Conservation (phyloP, 1,140 invertebrate genomes). For the Formica exsecta region DNA sequence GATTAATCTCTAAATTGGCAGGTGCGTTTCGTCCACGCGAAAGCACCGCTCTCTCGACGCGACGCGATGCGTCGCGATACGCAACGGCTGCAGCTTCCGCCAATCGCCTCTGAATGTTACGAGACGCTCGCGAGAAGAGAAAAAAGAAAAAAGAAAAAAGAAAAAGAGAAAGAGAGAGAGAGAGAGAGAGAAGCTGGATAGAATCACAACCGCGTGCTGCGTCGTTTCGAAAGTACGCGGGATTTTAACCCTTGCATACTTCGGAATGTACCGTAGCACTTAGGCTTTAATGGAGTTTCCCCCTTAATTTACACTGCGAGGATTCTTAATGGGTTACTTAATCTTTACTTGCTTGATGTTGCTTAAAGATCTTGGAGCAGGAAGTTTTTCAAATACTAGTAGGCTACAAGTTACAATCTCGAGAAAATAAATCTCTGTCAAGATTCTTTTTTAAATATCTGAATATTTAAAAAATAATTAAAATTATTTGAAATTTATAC, state of each 20-base stretch:
- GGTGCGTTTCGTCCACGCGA: conserved; percentile 38
- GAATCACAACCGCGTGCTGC: too few species aligned
- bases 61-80: background rate
- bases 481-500: conserved; percentile 7
- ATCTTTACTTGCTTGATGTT: background rate
- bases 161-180: too few species aligned
- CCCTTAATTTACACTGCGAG: conserved; percentile 10
- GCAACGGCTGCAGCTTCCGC: background rate
- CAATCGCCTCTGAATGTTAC: background rate
- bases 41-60: background rate
- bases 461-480: background rate
- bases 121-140: background rate
- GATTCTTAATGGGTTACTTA: conserved; percentile 16
- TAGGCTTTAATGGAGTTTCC: conserved; percentile 27
- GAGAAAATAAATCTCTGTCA: too few species aligned
- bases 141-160: background rate
- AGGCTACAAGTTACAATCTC: background rate
- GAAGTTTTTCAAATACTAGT: background rate
- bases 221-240: conserved; percentile 6
- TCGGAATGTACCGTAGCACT: conserved; percentile 25
- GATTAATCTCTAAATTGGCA: conserved; percentile 68
- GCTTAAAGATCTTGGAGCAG: background rate
- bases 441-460: too few species aligned
- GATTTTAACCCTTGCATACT: conserved; percentile 21
- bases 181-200: background rate